Evolutionary conservation across 2,113 vertebrate species (phyloP).

Genomic region (Mohoua ochrocephala): DNA sequence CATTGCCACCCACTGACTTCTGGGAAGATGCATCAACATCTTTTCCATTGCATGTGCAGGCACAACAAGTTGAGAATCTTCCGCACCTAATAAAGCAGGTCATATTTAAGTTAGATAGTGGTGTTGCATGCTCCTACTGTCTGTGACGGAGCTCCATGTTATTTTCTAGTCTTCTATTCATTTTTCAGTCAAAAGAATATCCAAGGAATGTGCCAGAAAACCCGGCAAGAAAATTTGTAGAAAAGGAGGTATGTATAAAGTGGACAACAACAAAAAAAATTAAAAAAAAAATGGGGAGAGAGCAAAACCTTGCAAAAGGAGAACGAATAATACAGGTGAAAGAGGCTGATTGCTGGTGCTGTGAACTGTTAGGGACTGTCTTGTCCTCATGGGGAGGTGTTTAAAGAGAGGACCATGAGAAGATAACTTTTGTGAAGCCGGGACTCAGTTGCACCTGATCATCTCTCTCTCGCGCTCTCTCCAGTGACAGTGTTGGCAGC

Average conservation of each 20-base stretch:
- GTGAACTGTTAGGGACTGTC: constrained; percentile 54
- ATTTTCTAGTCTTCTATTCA: constrained; percentile 99
- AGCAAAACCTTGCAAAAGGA: constrained; percentile 49
- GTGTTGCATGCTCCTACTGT: constrained; percentile 93
- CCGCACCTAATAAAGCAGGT: constrained; percentile 74
- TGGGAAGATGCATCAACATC: constrained; percentile 84
- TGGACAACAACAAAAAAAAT: constrained; percentile 56
- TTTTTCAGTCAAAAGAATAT: constrained; percentile 99
- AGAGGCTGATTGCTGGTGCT: constrained; percentile 58
- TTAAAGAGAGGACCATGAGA: constrained; percentile 32
- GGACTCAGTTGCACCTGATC: constrained; percentile 66
- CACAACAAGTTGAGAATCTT: constrained; percentile 79
- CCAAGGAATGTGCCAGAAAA: constrained; percentile 99
- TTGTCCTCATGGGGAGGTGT: constrained; percentile 40
- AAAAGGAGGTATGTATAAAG: constrained; percentile 99
- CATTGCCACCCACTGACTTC: constrained; percentile 78
- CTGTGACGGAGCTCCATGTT: constrained; percentile 96
- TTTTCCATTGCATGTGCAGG: constrained; percentile 88
- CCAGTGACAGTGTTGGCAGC: constrained; percentile 39
- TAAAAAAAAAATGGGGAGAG: constrained; percentile 35
- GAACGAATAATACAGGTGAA: constrained; percentile 12
- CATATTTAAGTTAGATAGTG: constrained; percentile 77
- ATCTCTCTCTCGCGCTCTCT: constrained; percentile 62
- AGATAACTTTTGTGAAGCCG: constrained; percentile 27
- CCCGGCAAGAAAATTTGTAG: constrained; percentile 99